Evolutionary conservation across 2,113 vertebrate species (phyloP), one percentile per base, ranked within the genome.

Genomic region (Osmerus mordax): DNA sequence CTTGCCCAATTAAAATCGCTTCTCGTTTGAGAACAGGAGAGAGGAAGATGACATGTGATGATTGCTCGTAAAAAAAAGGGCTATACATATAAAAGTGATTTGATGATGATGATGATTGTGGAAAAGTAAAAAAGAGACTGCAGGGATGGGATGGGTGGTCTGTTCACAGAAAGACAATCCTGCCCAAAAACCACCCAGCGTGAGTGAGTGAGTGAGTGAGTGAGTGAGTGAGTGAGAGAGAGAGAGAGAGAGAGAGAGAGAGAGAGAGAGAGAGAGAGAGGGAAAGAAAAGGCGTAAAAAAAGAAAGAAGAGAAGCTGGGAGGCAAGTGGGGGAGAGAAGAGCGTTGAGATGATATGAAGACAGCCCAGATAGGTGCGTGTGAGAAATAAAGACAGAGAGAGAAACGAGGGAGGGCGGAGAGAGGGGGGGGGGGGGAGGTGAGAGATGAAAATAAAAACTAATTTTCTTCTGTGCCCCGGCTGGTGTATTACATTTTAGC

Each of bases 401-500:
- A 21, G 19, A 19, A 29, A 13, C 18, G 41, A 23, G 21, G 5
- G 18, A 11, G 65, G n/a, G 67, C 2, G 29, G 21, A 11, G 11
- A 3, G 25, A 28, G 25, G 25, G 3, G n/a, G 29, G 11, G 8
- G 21, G 18, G 47, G 52, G 53, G 32, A 69, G 25, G 55, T 29
- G 59, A 67, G 51, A 32, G 58, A 14, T 70, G 65, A 75, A 87
- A 87, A 83, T 70, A 78, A 86, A 84, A 64, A 72, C 74, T 29
- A 21, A 76, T 74, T 87, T 90, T 81, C 63, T 77, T 81, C 73
- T 63, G 64, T 72, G 78, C 82, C 77, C 75, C 59, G 64, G 79
- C 80, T 69, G 73, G 67, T 84, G 75, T 72, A 84, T 90, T 84
- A 83, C 84, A 88, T 82, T 82, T 75, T 21, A 67, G 71, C 75